These are phyloP conservation scores for Erithacus rubecula DNA, from an alignment of 2,797 vertebrate genomes.

Conservation along the genomic window DNA sequence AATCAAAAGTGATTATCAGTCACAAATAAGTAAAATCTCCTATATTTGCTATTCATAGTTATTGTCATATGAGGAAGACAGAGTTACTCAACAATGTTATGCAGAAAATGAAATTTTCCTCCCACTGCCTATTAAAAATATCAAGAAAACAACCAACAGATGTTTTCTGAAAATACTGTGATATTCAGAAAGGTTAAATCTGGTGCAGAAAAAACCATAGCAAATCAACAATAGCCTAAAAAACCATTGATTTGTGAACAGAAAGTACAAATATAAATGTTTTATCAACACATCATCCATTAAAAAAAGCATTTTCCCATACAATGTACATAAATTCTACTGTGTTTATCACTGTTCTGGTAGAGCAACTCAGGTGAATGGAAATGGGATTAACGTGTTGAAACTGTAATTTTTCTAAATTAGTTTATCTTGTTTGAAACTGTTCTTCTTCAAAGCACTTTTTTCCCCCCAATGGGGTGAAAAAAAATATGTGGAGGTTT, in stretches of 20 bases:
- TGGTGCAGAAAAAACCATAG: background rate
- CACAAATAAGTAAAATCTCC: background rate
- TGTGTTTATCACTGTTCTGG: background rate
- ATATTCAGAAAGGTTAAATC: background rate
- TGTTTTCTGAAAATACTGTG: background rate
- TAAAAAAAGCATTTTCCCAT: background rate
- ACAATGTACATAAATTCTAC: background rate
- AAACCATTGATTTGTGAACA: background rate
- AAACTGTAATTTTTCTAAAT: background rate
- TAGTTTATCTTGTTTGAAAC: background rate
- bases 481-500: background rate
- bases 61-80: background rate
- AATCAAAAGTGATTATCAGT: background rate
- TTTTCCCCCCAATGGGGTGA: fast-evolving
- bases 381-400: background rate
- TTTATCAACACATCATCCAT: background rate
- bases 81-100: background rate
- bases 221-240: background rate
- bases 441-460: background rate
- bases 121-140: background rate
- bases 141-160: background rate
- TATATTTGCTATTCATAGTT: background rate
- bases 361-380: background rate
- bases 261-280: background rate
- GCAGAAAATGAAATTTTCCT: background rate